These are phyloP conservation scores for Ladona fulva DNA, from an alignment of 1,140 invertebrate species.

Conservation along the genomic window DNA sequence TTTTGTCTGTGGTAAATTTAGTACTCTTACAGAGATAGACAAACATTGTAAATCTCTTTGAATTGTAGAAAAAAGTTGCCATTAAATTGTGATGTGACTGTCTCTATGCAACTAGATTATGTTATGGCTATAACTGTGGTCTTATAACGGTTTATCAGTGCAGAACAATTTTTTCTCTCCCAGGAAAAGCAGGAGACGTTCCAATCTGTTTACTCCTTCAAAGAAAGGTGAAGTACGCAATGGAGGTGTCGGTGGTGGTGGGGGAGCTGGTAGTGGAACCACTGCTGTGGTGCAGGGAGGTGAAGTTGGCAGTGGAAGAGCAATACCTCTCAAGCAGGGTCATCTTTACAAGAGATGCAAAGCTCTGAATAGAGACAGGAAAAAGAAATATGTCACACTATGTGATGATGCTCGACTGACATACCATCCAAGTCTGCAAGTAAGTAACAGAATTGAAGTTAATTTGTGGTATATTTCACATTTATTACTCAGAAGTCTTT, in stretches of 20 bases:
- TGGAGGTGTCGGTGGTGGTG: constrained; percentile 19
- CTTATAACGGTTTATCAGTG: no score
- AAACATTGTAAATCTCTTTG: no score
- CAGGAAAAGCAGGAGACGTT: constrained; percentile 81
- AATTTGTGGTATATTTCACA: no score
- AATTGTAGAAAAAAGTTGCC: no score
- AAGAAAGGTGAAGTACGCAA: constrained; percentile 68
- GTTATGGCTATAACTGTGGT: no score
- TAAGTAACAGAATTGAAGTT: constrained; percentile 39
- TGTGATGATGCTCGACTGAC: constrained; percentile 88
- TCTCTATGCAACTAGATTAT: no score
- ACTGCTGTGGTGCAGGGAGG: constrained; percentile 34
- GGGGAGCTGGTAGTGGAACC: not conserved
- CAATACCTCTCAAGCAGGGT: constrained; percentile 94
- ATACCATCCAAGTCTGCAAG: constrained; percentile 91
- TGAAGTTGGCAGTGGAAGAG: constrained; percentile 86
- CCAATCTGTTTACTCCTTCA: constrained; percentile 88
- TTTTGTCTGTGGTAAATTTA: no score
- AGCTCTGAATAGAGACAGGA: constrained; percentile 94
- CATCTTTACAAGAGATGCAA: constrained; percentile 95
- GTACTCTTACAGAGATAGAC: no score
- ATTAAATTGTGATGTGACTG: no score
- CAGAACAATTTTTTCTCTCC: constrained; percentile 24
- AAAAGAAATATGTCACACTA: constrained; percentile 97
- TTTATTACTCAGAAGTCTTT: no score